Percentiles rank a stretch among this genome's conserved stretches.
Evolutionary conservation across 2,797 vertebrate species (phyloP).

Genomic region (Botia almorhae): DNA sequence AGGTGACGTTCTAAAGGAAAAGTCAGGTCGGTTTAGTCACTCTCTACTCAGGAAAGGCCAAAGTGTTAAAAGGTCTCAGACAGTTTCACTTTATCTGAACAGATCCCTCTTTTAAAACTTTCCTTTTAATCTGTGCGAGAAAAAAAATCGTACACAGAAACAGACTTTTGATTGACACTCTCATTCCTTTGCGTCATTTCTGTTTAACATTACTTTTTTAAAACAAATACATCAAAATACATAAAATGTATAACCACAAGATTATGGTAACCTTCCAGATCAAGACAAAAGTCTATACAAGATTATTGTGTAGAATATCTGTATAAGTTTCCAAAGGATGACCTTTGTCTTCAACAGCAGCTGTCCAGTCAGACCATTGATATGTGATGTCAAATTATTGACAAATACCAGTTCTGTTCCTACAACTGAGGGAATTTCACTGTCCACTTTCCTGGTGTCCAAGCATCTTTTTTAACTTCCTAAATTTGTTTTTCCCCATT

Average conservation of each 20-base stretch:
- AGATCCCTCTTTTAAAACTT: background rate
- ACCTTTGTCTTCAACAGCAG: slow-evolving; percentile 13
- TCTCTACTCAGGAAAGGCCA: background rate
- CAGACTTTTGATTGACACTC: background rate
- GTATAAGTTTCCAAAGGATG: background rate
- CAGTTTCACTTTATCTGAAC: slow-evolving; percentile 4
- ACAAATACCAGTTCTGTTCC: background rate
- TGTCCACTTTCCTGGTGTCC: slow-evolving; percentile 48
- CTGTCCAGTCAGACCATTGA: background rate
- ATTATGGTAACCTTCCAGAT: background rate
- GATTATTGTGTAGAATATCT: background rate
- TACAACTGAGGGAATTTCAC: slow-evolving; percentile 31
- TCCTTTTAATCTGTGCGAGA: slow-evolving; percentile 23
- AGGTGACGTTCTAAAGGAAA: slow-evolving; percentile 14
- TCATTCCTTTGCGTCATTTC: background rate
- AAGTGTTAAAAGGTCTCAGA: background rate
- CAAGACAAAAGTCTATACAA: slow-evolving; percentile 15
- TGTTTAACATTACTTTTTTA: background rate
- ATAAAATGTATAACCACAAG: background rate
- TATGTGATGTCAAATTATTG: background rate
- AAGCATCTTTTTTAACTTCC: slow-evolving; percentile 70
- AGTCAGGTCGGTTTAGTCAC: slow-evolving; percentile 9
- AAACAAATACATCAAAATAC: slow-evolving; percentile 20
- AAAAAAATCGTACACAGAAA: background rate
- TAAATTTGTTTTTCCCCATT: slow-evolving; percentile 79